These are phyloP conservation scores for Myiagra hebetior DNA, from an alignment of 2,113 vertebrate genomes.

Conservation along the genomic window DNA sequence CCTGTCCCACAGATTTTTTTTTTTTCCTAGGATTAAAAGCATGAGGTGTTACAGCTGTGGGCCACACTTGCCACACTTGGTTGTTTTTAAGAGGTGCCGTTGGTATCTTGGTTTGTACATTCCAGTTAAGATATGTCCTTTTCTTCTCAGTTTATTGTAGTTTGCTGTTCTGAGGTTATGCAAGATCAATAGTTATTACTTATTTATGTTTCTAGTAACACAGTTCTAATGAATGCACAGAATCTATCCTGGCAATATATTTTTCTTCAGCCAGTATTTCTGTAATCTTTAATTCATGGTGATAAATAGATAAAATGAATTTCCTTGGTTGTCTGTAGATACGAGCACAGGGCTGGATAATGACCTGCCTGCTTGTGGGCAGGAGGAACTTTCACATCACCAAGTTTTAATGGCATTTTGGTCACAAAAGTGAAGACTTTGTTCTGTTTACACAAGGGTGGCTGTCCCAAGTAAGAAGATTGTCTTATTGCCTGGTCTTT, in stretches of 20 bases:
- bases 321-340: background rate
- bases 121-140: background rate
- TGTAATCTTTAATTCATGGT: slow-evolving; percentile 51
- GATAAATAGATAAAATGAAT: slow-evolving; percentile 30
- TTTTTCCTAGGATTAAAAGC: background rate
- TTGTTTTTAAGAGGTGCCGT: background rate
- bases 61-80: background rate
- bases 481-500: accelerated
- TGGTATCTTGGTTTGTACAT: background rate
- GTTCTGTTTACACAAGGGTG: no score
- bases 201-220: slow-evolving; percentile 68
- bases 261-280: slow-evolving; percentile 16
- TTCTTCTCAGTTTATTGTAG: slow-evolving; percentile 52
- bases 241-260: slow-evolving; percentile 31
- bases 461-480: background rate
- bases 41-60: background rate
- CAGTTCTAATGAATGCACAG: slow-evolving; percentile 62
- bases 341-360: background rate
- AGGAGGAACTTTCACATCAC: background rate
- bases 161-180: slow-evolving; percentile 52
- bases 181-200: slow-evolving; percentile 52
- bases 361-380: background rate
- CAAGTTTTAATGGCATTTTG: background rate
- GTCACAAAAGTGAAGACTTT: background rate
- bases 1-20: background rate